A percentile compares a stretch with the other conserved stretches of the same genome.
These are phyloP conservation scores for Subacronicta megacephala DNA, from an alignment of 2,888 invertebrate species.

Conservation along the genomic window DNA sequence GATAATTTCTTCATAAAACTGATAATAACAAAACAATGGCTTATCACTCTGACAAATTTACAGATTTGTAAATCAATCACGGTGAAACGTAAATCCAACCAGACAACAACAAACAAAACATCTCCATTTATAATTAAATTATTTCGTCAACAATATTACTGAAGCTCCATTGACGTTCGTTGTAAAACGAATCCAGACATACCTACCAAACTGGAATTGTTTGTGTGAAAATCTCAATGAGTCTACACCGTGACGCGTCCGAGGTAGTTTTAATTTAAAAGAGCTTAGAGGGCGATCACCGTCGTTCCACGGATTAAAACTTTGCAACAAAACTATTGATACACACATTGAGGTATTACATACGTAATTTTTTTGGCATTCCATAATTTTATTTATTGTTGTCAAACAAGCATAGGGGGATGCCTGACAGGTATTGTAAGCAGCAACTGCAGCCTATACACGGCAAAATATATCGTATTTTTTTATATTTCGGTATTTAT, in stretches of 20 bases:
- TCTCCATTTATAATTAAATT: slow-evolving; percentile 26
- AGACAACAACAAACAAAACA: slow-evolving; percentile 21
- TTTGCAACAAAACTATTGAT: slow-evolving; percentile 48
- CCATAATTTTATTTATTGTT: no score
- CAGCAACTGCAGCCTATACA: no score
- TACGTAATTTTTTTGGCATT: neutral
- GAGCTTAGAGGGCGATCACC: slow-evolving; percentile 60
- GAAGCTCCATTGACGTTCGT: slow-evolving; percentile 30
- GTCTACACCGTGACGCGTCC: slow-evolving; percentile 48
- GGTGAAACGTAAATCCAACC: slow-evolving; percentile 2
- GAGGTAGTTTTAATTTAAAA: slow-evolving; percentile 67
- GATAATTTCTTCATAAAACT: no score
- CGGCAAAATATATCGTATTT: no score
- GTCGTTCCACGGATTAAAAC: slow-evolving; percentile 54
- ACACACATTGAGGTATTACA: slow-evolving; percentile 1
- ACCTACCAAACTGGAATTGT: slow-evolving; percentile 18
- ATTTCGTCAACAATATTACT: slow-evolving; percentile 32
- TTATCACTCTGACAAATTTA: neutral
- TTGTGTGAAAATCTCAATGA: slow-evolving; percentile 47
- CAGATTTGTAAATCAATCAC: slow-evolving; percentile 1
- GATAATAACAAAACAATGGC: no score
- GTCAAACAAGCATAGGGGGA: no score
- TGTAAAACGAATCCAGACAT: slow-evolving; percentile 22
- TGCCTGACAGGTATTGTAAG: no score
- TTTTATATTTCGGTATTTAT: no score